phyloP scores from a whole-genome alignment of 2,113 vertebrate genomes.

The Ploceus nigricollis region DNA sequence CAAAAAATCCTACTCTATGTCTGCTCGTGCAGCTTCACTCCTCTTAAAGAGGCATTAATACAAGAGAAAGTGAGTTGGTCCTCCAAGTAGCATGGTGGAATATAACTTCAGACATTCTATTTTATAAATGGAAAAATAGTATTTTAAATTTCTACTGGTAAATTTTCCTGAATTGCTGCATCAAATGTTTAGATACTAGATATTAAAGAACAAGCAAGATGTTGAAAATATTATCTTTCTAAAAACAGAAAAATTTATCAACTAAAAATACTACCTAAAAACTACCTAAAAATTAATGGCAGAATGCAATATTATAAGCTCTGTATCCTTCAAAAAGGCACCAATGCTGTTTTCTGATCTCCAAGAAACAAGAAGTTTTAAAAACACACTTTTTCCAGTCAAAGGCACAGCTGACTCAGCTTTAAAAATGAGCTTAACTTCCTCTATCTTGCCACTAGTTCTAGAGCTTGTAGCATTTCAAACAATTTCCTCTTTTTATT shows the following conservation, averaged over 20 bases:
- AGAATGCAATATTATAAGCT: neutral
- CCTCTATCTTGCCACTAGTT: neutral
- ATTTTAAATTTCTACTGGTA: neutral
- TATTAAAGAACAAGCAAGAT: neutral
- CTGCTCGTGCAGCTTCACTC: neutral
- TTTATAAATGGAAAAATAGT: neutral
- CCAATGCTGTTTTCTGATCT: neutral
- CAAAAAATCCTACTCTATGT: neutral
- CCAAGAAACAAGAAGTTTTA: neutral
- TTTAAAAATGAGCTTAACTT: neutral
- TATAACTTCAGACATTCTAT: neutral
- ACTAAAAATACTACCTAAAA: neutral
- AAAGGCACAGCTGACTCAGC: neutral
- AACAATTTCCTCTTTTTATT: neutral
- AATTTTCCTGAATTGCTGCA: neutral
- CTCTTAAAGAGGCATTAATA: neutral
- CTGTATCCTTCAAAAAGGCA: neutral
- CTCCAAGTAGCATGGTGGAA: neutral
- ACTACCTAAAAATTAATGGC: no score
- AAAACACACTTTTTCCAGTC: neutral
- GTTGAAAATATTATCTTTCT: neutral
- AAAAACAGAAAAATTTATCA: neutral
- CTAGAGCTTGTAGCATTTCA: neutral
- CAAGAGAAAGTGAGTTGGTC: neutral
- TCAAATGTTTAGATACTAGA: neutral